Evolutionary conservation across 2,113 vertebrate species (phyloP), one percentile per base, ranked within the genome.

Genomic region (Paradoxurus hermaphroditus): DNA sequence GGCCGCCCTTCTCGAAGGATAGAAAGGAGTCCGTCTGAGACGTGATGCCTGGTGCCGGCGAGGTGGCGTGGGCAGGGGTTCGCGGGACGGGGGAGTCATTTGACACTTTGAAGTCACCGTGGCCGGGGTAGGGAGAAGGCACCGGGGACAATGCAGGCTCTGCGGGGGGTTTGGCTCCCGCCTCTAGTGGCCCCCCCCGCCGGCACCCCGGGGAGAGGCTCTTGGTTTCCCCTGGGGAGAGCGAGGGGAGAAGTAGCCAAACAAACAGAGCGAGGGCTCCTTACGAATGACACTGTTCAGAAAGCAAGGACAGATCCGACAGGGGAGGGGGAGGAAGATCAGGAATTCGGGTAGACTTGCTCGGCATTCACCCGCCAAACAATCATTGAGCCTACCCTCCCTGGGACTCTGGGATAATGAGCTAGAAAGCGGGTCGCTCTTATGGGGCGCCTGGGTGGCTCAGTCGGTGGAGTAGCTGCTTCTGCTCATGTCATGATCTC

Each of bases 231-330:
- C 0, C 53, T 25, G 4, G 41, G 5, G 34, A 46, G 18, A 41
- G 72, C 3, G 56, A 19, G 62, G 4, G 0, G n/a, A 16, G 34
- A 19, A 3, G 56, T 7, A 34, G 82, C n/a, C n/a, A n/a, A n/a
- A n/a, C n/a, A 1, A 25, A 41, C 15, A 31, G 27, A 56, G 51
- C 0, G 34, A 51, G 41, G 0, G 14, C 62, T 68, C 3, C 31
- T 53, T 5, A 18, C 59, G 49, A n/a, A 34, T 10, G 4, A 4
- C n/a, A 1, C 29, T 11, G 11, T 14, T 63, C 23, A 16, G 4
- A 19, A 6, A 10, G 2, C 3, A 39, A 1, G 63, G 51, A 25
- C 4, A 0, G 44, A 18, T 2, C 49, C 5, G 0, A 13, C 36
- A 3, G 14, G 11, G 27, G 18, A 4, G 13, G 8, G n/a, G 0